phyloP scores from a whole-genome alignment of 2,888 invertebrate genomes.

The Erebia aethiops region DNA sequence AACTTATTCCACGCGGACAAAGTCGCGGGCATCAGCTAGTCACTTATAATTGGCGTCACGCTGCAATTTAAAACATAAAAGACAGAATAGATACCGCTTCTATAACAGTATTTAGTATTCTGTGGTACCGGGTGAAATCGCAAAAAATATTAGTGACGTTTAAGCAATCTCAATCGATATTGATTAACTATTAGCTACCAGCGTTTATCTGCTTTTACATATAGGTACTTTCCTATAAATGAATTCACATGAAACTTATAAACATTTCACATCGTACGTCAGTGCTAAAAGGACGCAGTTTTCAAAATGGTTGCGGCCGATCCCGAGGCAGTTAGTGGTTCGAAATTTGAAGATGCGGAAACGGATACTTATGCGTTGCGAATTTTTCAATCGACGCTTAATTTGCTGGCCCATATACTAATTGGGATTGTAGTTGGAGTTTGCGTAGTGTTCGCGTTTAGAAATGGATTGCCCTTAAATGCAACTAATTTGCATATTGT shows the following conservation, averaged over 20 bases:
- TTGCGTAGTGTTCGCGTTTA: conserved; percentile 53
- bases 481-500: conserved; percentile 58
- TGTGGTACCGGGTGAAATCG: not conserved
- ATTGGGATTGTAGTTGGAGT: conserved; percentile 61
- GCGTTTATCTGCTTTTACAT: conserved; percentile 42
- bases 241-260: conserved; percentile 24
- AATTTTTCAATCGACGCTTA: conserved; percentile 56
- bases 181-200: conserved; percentile 48
- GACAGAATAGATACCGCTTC: no score
- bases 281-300: conserved; percentile 29
- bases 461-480: conserved; percentile 52
- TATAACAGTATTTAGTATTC: not conserved
- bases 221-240: conserved; percentile 37
- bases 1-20: no score
- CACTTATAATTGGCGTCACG: no score
- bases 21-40: no score
- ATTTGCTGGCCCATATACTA: conserved; percentile 59
- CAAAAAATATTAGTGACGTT: conserved; percentile 22
- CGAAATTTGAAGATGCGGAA: conserved; percentile 33
- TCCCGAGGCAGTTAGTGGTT: conserved; percentile 24
- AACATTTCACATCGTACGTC: conserved; percentile 26
- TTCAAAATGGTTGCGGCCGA: conserved; percentile 33
- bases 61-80: no score
- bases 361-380: conserved; percentile 48
- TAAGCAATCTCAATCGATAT: conserved; percentile 41